Base-by-base conservation (phyloP, 2,113 vertebrate genomes). In the Labrus mixtus region DNA sequence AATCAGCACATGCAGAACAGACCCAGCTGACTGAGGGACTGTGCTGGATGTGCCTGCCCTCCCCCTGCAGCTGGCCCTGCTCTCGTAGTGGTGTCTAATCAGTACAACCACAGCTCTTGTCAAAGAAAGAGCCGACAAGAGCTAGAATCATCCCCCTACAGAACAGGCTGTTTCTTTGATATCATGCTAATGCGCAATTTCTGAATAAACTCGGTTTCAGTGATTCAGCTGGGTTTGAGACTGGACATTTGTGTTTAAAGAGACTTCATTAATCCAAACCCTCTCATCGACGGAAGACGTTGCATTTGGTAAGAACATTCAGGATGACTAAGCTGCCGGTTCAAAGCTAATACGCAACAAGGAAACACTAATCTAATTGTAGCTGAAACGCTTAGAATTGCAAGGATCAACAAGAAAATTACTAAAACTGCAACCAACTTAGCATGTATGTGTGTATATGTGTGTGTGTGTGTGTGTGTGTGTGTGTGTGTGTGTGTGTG, bases 61-160 rank as follows among this genome's bases (percentile, higher is more conserved):
- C 90, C 89, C 89, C 80, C 78, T 82, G 81, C 87, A 87, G 84
- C 87, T 91, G 90, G 78, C 62, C 60, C 65, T 9, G 56, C 57
- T 86, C 76, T 77, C 60, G 36, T 80, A 72, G 65, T 48, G 73
- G 19, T 77, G 70, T 51, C 87, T 78, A 86, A 86, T 92, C 82
- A 86, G 78, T 64, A 65, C 77, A 78, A 78, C 69, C 55, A 15
- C 71, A 76, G 84, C 72, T 76, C 71, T 68, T 54, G 67, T 69
- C 64, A 60, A 60, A 74, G 51, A 83, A 41, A 46, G 50, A 54
- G n/a, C 53, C 12, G 37, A 43, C 39, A 55, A 56, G 45, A 41
- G 37, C 51, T 33, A 23, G 66, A 41, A 54, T 13, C 43, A 19
- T 53, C 48, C 73, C 73, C 65, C 81, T 33, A 17, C 43, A 85